Conservation (phyloP, 2,797 vertebrate species). For the Enteromius unitaeniatus region DNA sequence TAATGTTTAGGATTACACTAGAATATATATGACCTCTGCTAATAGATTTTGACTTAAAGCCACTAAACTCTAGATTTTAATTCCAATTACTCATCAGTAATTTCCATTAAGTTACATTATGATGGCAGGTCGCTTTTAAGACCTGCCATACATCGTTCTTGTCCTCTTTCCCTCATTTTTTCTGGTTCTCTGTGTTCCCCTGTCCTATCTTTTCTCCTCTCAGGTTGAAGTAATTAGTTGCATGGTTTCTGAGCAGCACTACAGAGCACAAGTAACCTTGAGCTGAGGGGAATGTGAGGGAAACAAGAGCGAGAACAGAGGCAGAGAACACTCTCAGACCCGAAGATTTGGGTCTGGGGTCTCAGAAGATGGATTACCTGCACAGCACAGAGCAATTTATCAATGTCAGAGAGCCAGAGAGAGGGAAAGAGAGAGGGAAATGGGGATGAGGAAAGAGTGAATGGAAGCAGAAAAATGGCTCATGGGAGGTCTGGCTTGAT, state of each 20-base stretch:
- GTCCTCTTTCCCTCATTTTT: constrained; percentile 50
- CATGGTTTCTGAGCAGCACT: background rate
- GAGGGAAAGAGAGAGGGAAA: constrained; percentile 47
- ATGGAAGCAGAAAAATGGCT: constrained; percentile 25
- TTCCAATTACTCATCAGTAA: background rate
- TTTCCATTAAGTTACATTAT: background rate
- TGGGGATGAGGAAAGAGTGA: constrained; percentile 37
- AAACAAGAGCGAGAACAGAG: constrained; percentile 37
- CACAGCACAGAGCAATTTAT: constrained; percentile 73
- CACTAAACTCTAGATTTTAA: background rate
- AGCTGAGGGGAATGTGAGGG: constrained; percentile 57
- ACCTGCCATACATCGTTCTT: constrained; percentile 48
- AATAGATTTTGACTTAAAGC: background rate
- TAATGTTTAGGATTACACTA: background rate
- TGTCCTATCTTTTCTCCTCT: constrained; percentile 51
- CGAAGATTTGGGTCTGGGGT: constrained; percentile 72
- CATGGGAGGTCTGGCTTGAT: constrained; percentile 31
- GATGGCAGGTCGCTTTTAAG: constrained; percentile 39
- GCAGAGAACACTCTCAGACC: constrained; percentile 56
- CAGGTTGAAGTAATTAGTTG: constrained; percentile 43
- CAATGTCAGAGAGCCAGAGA: constrained; percentile 72
- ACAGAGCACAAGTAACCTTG: constrained; percentile 71
- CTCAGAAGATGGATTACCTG: constrained; percentile 76
- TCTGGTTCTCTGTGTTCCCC: constrained; percentile 41
- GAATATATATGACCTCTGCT: background rate